phyloP scores from a whole-genome alignment of 2,888 invertebrate genomes.

The Emesis russula region DNA sequence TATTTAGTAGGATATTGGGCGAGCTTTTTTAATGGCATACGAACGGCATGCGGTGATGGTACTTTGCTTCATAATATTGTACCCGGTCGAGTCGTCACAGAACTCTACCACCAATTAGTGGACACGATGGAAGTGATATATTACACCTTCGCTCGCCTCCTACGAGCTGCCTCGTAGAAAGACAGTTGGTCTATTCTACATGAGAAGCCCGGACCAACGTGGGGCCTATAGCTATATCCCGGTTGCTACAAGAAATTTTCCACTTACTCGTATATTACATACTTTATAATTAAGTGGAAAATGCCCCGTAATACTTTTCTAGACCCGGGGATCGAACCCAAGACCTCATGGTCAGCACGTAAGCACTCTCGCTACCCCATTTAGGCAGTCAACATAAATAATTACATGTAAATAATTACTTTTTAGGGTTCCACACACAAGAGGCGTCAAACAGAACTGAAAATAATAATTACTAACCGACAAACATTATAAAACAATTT shows the following conservation, averaged over 20 bases:
- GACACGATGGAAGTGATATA: neutral
- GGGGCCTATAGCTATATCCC: neutral
- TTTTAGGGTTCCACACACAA: neutral
- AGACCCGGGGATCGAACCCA: too few species aligned
- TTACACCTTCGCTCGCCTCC: neutral
- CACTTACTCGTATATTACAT: neutral
- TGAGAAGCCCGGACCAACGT: neutral
- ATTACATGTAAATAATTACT: neutral
- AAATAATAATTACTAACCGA: neutral
- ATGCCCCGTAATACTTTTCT: neutral
- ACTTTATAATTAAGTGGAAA: constrained; percentile 1
- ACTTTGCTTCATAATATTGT: neutral
- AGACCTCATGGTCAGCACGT: neutral
- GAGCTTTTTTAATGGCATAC: neutral
- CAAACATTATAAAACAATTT: neutral
- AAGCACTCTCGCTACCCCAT: neutral
- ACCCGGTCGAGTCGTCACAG: too few species aligned
- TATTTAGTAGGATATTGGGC: neutral
- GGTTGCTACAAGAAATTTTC: neutral
- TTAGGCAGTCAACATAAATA: neutral
- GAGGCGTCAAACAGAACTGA: neutral
- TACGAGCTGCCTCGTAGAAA: too few species aligned
- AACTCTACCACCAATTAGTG: too few species aligned
- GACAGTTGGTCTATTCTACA: too few species aligned
- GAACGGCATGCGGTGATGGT: neutral